A percentile compares a stretch with the other conserved stretches of the same genome.
Conservation (phyloP, 2,113 vertebrate species). For the Sander vitreus region DNA sequence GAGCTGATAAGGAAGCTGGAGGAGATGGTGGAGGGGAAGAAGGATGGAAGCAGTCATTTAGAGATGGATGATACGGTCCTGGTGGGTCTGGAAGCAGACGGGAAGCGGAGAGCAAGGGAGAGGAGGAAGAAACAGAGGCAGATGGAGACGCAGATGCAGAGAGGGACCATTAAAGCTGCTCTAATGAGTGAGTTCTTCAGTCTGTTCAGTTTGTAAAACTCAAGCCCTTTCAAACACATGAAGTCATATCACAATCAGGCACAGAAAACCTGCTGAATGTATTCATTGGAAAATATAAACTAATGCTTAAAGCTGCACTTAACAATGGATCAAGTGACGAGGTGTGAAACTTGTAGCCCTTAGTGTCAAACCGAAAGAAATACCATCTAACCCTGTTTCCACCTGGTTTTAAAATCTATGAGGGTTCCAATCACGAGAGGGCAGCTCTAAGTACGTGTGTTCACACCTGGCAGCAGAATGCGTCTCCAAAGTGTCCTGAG, state of each 20-base stretch:
- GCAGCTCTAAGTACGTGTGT: too few species aligned
- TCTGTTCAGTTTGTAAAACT: not conserved
- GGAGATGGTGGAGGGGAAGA: constrained; percentile 70
- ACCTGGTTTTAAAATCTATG: too few species aligned
- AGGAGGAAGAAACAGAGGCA: constrained; percentile 84
- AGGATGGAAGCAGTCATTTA: constrained; percentile 41
- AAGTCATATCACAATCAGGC: not conserved
- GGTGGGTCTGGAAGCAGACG: constrained; percentile 73
- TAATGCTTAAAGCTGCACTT: not conserved
- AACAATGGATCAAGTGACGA: not conserved
- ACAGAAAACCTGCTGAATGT: not conserved
- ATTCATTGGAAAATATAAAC: not conserved
- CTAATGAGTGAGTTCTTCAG: constrained; percentile 76
- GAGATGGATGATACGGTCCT: constrained; percentile 50
- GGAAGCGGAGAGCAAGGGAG: constrained; percentile 78
- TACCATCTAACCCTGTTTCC: not conserved
- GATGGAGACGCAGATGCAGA: constrained; percentile 81
- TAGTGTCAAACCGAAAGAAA: not conserved
- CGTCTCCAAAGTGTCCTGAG: too few species aligned
- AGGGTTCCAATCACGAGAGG: too few species aligned
- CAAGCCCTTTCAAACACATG: not conserved
- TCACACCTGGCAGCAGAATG: too few species aligned
- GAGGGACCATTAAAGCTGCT: constrained; percentile 74
- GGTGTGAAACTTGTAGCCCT: not conserved
- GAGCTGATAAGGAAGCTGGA: constrained; percentile 77